Base-by-base conservation (phyloP, 2,797 vertebrate species). In the Lepidocolaptes lacrymiger region DNA sequence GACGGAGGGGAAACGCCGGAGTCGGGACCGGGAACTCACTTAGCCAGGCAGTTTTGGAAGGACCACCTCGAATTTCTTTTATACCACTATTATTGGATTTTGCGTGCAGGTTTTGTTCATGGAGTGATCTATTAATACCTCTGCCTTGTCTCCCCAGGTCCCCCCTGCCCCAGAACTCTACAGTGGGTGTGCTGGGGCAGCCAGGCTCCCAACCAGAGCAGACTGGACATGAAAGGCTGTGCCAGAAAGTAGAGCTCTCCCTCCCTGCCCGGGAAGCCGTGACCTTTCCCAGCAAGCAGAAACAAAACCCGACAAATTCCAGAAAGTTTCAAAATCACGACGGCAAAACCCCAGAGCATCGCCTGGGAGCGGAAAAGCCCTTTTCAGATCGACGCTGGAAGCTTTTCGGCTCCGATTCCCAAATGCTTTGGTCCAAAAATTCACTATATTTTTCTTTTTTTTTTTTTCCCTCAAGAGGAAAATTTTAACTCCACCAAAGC, bases 231-330 rank as follows among this genome's bases (percentile, higher is more conserved):
- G 0, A 23, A 46, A 84, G 75, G 80, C 62, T 48, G n/a, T 48
- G 41, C 71, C 10, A 7, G 87, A 69, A 87, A 85, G 87, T 71
- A 27, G 71, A 92, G 85, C 84, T 75, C 89, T 89, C 81, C 81
- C 93, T 82, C 77, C 86, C 87, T 89, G 89, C 93, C 81, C 1
- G 5, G 74, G 81, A 68, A 96, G 91, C 87, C 9, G 1, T 95
- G 94, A 95, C 96, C 96, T 95, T 95, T 93, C 93, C 96, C 94
- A 95, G 93, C 93, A 93, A 87, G 81, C 81, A 95, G 91, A 96
- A 95, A 93, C 93, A 95, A 96, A 96, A 93, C 89, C 93, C 89
- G 16, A 87, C 93, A 93, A 93, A 92, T 95, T 95, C 96, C 96
- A 95, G 94, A 95, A 92, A 95, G 93, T 96, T 96, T 96, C 96